phyloP scores from a whole-genome alignment of 2,113 vertebrate genomes.

The Amia ocellicauda region DNA sequence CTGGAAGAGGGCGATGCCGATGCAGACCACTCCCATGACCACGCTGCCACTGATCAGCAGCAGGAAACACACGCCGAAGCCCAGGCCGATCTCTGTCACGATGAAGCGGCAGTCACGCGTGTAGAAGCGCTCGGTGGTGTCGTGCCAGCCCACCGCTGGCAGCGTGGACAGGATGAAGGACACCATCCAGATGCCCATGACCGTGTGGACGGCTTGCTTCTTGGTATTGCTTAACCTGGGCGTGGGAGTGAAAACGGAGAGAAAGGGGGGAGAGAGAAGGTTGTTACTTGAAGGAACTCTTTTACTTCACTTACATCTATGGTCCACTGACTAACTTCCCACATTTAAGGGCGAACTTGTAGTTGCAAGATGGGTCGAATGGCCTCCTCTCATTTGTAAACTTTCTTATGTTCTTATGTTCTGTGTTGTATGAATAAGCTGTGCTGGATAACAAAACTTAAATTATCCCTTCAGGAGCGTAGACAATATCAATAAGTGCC shows the following conservation, averaged over 20 bases:
- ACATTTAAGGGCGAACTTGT: too few relatives aligned
- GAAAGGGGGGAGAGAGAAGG: constrained; percentile 31
- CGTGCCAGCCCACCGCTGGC: constrained; percentile 89
- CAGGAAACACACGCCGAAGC: constrained; percentile 89
- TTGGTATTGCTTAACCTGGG: constrained; percentile 85
- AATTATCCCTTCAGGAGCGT: too few relatives aligned
- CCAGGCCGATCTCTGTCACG: constrained; percentile 87
- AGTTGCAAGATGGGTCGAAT: too few relatives aligned
- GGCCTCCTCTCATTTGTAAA: too few relatives aligned
- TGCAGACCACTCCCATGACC: constrained; percentile 81
- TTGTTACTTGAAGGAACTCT: constrained; percentile 34
- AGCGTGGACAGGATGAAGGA: constrained; percentile 88
- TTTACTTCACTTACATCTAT: constrained; percentile 31
- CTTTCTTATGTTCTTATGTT: too few relatives aligned
- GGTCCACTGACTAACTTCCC: too few relatives aligned
- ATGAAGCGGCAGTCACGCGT: constrained; percentile 85
- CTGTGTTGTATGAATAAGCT: too few relatives aligned
- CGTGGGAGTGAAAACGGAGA: constrained; percentile 18
- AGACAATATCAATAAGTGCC: too few relatives aligned
- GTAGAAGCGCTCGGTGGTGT: constrained; percentile 85
- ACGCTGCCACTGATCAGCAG: constrained; percentile 84
- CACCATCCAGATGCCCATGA: constrained; percentile 96
- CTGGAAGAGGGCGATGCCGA: constrained; percentile 85
- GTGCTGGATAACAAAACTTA: too few relatives aligned
- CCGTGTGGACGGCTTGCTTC: constrained; percentile 89